Percentiles rank a stretch among this genome's conserved stretches.
Conservation (phyloP, 2,113 vertebrate genomes). For the Cynoglossus semilaevis region DNA sequence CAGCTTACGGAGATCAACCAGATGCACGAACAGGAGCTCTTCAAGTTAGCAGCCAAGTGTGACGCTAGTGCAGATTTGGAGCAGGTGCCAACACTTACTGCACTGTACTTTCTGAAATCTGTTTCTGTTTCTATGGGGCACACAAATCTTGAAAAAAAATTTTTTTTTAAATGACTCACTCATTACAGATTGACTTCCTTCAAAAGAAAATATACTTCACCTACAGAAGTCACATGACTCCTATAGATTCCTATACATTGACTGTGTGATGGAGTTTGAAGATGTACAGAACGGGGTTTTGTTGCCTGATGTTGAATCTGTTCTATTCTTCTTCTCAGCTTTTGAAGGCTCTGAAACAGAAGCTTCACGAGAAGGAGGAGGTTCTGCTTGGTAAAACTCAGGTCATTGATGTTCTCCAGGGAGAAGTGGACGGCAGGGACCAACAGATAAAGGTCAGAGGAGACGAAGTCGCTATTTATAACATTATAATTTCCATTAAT, state of each 20-base stretch:
- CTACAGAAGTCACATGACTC: no score
- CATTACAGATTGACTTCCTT: no score
- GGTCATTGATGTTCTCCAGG: conserved; percentile 88
- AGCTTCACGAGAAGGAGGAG: conserved; percentile 90
- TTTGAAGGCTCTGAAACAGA: conserved; percentile 87
- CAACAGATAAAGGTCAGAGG: conserved; percentile 73
- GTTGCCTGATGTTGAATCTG: not conserved
- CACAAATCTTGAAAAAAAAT: no score
- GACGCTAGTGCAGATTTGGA: conserved; percentile 88
- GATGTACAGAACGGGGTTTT: not conserved
- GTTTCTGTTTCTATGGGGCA: no score
- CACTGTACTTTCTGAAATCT: no score
- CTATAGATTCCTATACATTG: no score
- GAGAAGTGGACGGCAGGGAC: conserved; percentile 84
- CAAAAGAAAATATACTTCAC: no score
- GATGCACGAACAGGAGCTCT: conserved; percentile 87
- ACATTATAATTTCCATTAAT: no score
- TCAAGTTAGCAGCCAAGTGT: conserved; percentile 84
- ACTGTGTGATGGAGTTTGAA: no score
- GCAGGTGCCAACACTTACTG: conserved; percentile 71
- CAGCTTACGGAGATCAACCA: conserved; percentile 76
- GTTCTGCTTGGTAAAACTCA: conserved; percentile 86
- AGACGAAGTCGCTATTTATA: no score
- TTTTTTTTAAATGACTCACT: no score
- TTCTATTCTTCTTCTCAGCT: conserved; percentile 51